Conservation (phyloP, 2,797 vertebrate species). For the Scyliorhinus canicula region DNA sequence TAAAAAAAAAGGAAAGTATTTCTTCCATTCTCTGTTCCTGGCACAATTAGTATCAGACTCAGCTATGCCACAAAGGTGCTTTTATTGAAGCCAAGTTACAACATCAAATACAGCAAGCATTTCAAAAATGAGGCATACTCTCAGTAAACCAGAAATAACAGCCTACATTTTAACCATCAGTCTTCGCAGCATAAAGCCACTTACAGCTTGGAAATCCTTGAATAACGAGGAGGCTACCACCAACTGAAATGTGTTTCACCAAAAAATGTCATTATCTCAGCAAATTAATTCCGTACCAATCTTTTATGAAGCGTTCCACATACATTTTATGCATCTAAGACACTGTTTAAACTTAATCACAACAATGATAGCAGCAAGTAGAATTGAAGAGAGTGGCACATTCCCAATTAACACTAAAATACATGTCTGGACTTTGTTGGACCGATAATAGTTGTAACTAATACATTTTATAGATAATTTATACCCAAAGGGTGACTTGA, state of each 20-base stretch:
- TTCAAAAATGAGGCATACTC: not conserved
- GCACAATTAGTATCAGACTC: not conserved
- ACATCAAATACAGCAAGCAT: not conserved
- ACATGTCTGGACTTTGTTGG: conserved; percentile 23
- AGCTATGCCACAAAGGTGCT: not conserved
- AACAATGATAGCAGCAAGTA: not conserved
- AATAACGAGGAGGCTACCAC: too few relatives aligned
- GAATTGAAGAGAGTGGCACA: not conserved
- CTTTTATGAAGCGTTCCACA: not conserved
- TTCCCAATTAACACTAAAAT: conserved; percentile 3
- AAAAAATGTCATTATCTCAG: not conserved
- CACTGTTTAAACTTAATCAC: not conserved
- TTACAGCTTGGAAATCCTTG: not conserved
- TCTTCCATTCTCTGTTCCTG: not conserved
- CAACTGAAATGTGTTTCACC: not conserved
- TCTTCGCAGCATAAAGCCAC: too few relatives aligned
- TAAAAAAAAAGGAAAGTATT: not conserved
- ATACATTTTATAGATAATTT: not conserved
- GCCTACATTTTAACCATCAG: not conserved
- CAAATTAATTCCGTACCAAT: not conserved
- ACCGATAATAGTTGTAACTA: conserved; percentile 1
- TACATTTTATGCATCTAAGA: not conserved
- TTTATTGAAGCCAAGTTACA: not conserved
- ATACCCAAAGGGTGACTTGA: not conserved
- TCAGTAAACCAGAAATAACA: not conserved